These are phyloP conservation scores for Crepidodera aurea DNA, from an alignment of 2,888 invertebrate species.

Conservation along the genomic window DNA sequence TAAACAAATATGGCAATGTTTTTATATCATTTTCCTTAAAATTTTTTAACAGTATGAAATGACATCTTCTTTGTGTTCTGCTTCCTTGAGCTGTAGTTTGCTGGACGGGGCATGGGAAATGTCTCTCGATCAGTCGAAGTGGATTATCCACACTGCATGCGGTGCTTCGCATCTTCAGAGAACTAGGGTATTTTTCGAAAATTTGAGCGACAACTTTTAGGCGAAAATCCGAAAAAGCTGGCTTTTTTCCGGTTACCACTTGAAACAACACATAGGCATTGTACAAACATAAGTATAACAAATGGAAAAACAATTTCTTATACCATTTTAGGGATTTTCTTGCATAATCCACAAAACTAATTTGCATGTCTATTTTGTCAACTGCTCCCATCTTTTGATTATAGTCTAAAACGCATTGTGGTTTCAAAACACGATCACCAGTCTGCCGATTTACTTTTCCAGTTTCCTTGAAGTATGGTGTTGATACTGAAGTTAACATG, in stretches of 20 bases:
- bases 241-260: too few relatives aligned
- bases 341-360: constrained; percentile 47
- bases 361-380: constrained; percentile 51
- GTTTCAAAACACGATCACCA: constrained; percentile 3
- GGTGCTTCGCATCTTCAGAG: background rate
- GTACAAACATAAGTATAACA: too few relatives aligned
- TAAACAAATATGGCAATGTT: too few relatives aligned
- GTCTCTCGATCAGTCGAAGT: constrained; percentile 1
- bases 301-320: constrained; percentile 31
- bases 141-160: constrained; percentile 9
- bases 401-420: constrained; percentile 44
- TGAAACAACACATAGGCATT: too few relatives aligned
- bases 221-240: too few relatives aligned
- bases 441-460: background rate
- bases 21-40: too few relatives aligned
- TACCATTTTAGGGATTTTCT: constrained; percentile 51
- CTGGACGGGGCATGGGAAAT: constrained; percentile 1
- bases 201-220: too few relatives aligned
- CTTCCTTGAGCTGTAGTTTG: too few relatives aligned
- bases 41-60: too few relatives aligned
- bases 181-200: too few relatives aligned
- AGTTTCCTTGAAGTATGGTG: constrained; percentile 32
- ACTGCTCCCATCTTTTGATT: constrained; percentile 51
- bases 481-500: constrained; percentile 37
- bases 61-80: too few relatives aligned